These are phyloP conservation scores for Drosophila punjabiensis DNA, from an alignment of 1,140 invertebrate species.

Conservation along the genomic window DNA sequence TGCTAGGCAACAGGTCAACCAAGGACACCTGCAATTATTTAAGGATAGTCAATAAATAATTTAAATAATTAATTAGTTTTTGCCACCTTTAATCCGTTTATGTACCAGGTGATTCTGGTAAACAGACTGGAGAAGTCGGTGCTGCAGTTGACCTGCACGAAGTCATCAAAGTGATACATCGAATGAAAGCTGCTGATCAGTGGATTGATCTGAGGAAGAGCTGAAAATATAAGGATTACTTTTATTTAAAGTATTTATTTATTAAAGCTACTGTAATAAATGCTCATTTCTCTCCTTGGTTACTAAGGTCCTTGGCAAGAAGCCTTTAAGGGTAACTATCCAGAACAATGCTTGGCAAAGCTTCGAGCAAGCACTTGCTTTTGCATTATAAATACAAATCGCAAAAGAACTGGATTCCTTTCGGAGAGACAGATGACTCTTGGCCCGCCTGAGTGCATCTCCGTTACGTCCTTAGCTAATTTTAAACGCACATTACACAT, in stretches of 20 bases:
- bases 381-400: conserved; percentile 11
- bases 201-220: conserved; percentile 87
- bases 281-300: neutral
- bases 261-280: neutral
- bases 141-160: conserved; percentile 87
- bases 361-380: neutral
- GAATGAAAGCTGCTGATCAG: conserved; percentile 86
- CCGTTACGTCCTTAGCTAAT: conserved; percentile 66
- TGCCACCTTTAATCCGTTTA: conserved; percentile 87
- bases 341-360: conserved; percentile 3
- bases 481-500: conserved; percentile 76
- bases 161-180: conserved; percentile 87
- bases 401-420: neutral
- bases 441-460: conserved; percentile 45
- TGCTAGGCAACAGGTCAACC: conserved; percentile 57
- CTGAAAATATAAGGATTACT: conserved; percentile 75
- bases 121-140: conserved; percentile 87
- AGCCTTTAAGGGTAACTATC: neutral
- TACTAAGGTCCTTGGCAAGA: neutral
- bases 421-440: conserved; percentile 26
- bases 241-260: neutral
- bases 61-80: no score
- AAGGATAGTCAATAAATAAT: accelerated
- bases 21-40: conserved; percentile 43
- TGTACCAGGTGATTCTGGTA: conserved; percentile 88